Conservation (phyloP, 2,113 vertebrate species). For the Catharus minimus region DNA sequence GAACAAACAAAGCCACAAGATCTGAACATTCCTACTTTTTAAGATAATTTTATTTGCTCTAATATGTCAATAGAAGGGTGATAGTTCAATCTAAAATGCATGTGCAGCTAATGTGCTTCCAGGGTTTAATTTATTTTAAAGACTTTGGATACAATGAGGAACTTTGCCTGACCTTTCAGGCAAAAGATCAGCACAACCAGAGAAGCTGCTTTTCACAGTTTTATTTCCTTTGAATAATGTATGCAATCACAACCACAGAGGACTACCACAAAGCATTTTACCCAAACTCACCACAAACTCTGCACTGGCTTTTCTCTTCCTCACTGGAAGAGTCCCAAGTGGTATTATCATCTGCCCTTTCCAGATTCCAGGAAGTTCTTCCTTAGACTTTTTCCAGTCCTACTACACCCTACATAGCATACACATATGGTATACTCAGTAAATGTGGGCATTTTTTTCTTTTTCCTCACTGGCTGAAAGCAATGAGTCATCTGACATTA, state of each 20-base stretch:
- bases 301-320: not conserved
- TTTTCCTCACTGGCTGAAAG: slow-evolving; percentile 15
- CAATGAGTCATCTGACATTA: slow-evolving; percentile 1
- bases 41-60: slow-evolving; percentile 40
- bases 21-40: not conserved
- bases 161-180: not conserved
- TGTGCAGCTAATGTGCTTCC: not conserved
- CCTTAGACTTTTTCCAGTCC: not conserved
- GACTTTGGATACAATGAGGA: not conserved
- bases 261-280: not conserved
- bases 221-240: not conserved
- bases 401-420: not conserved
- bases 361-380: not conserved
- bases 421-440: not conserved
- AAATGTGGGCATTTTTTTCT: not conserved
- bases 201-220: not conserved
- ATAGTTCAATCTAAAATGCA: not conserved
- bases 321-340: not conserved
- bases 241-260: not conserved
- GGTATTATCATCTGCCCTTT: not conserved
- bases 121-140: not conserved
- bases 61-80: not conserved
- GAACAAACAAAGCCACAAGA: slow-evolving; percentile 37
- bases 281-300: not conserved
- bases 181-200: not conserved